Conservation (phyloP, 2,888 invertebrate species). For the Ectobius pallidus region DNA sequence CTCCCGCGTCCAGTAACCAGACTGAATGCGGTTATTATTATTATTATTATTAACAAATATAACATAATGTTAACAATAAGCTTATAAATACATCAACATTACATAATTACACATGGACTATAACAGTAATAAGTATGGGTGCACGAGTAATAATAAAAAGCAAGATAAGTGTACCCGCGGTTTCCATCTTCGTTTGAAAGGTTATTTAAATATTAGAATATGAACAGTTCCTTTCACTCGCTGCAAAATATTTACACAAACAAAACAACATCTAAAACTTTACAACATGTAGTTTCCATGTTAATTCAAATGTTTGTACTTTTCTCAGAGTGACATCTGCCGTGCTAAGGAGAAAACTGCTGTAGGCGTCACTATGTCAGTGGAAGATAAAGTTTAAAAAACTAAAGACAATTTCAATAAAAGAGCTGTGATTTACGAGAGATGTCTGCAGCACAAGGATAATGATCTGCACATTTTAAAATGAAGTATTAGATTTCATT, state of each 20-base stretch:
- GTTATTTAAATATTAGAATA: conserved; percentile 40
- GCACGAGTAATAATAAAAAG: conserved; percentile 29
- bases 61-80: conserved; percentile 30
- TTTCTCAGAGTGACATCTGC: no score
- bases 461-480: no score
- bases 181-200: conserved; percentile 31
- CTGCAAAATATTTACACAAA: conserved; percentile 15
- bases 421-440: no score
- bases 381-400: no score
- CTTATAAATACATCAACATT: conserved; percentile 33
- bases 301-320: background rate
- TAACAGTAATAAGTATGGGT: conserved; percentile 26
- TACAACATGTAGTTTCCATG: conserved; percentile 14
- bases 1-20: conserved; percentile 1
- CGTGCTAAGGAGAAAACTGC: no score
- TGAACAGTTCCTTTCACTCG: conserved; percentile 39
- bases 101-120: conserved; percentile 21
- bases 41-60: no score
- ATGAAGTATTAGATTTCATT: no score
- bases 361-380: no score
- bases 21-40: conserved; percentile 4
- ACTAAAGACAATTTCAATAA: no score
- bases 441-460: no score
- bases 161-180: conserved; percentile 24
- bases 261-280: background rate